Base-by-base conservation (phyloP, 2,888 invertebrate genomes). In the Disparrhopalites patrizii region DNA sequence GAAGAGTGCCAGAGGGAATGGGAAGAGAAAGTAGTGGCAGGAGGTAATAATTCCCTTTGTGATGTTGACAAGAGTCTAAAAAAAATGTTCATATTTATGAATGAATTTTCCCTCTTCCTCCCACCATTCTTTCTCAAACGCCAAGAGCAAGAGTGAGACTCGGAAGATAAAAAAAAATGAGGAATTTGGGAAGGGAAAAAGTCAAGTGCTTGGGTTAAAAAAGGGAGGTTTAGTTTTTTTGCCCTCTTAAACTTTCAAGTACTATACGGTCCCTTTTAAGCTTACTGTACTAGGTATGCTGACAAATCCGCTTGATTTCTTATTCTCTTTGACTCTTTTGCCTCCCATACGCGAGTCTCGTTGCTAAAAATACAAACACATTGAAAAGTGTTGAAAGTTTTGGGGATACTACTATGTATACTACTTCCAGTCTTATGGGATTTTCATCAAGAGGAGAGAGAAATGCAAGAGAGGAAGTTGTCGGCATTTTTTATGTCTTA, bases 391-490 rank as follows among this genome's bases (percentile, higher is more conserved):
- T 36, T 8, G 13, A 10, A 8, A 8, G 36, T 36, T 8, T 13
- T 36, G 36, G 36, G 36, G 36, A 8, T 13, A 20, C 43, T 20
- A 20, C 13, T 43, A 20, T 4, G 43, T 43, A 43, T 50, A n/a
- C 28, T 61, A 43, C n/a, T 18, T 43, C 20, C n/a, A 61, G 51
- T 61, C 51, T 51, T 51, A 43, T 61, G 50, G 50, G 60, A 40
- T 15, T 13, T 23, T 13, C 20, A 51, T 23, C 13, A 51, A 25
- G 23, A 51, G 25, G 23, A 51, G 51, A 51, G 25, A 51, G 23
- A 51, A 25, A 51, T 23, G 10, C 13, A 5, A 55, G 31, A 31
- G 18, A 20, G 33, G 15, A 31, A 55, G 54, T n/a, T n/a, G n/a
- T n/a, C 43, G 3, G n/a, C 13, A 18, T 13, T 43, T 13, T 13